phyloP scores from a whole-genome alignment of 2,888 invertebrate species.

The Oscheius sp. region DNA sequence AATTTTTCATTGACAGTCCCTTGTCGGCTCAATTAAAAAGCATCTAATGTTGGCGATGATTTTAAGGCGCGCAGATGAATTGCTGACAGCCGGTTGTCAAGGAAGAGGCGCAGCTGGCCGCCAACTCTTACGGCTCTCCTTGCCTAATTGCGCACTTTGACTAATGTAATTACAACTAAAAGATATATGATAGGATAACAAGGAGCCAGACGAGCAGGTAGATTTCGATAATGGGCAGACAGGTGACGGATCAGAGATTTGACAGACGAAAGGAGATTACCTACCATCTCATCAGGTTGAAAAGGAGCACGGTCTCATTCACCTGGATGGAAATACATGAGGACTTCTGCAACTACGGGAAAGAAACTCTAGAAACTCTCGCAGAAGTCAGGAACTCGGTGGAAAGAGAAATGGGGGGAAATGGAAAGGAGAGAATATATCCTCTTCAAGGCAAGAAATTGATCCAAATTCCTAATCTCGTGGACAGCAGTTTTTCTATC shows the following conservation, averaged over 20 bases:
- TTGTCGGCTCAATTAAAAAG: slow-evolving; percentile 17
- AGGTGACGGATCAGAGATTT: background rate
- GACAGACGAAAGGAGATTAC: too few species aligned
- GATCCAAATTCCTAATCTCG: background rate
- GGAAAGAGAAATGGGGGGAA: too few species aligned
- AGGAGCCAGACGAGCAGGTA: background rate
- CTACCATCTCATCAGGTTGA: background rate
- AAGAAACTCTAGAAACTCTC: too few species aligned
- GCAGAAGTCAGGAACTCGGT: too few species aligned
- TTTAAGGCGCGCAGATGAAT: slow-evolving; percentile 37
- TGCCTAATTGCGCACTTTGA: slow-evolving; percentile 30
- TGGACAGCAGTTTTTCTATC: slow-evolving; percentile 13
- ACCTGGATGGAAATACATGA: too few species aligned
- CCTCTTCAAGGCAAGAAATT: too few species aligned
- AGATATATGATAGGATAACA: slow-evolving; percentile 26
- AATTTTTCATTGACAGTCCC: background rate
- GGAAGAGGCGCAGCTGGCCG: slow-evolving; percentile 40
- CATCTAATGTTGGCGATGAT: slow-evolving; percentile 17
- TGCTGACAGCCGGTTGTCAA: slow-evolving; percentile 34
- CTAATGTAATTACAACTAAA: slow-evolving; percentile 28
- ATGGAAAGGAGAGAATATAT: too few species aligned
- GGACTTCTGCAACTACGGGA: too few species aligned
- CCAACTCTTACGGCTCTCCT: slow-evolving; percentile 81
- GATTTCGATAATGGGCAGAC: too few species aligned
- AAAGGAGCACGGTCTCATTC: background rate